Base-by-base conservation (phyloP, 2,888 invertebrate genomes). In the Drosophila lacicola region DNA sequence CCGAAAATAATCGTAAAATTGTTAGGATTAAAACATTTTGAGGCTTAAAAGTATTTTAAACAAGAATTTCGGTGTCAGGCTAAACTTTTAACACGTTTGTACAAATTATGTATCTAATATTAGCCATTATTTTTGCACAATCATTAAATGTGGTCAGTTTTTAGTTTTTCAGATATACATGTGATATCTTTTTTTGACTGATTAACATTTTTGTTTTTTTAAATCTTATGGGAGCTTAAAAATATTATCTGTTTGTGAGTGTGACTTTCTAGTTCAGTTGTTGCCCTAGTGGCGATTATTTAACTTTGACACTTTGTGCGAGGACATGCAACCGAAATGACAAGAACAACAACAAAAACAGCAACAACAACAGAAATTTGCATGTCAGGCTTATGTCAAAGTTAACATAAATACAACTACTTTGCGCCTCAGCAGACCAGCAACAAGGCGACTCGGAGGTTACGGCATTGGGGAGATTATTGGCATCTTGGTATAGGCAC, bases 341-440 rank as follows among this genome's bases (percentile, higher is more conserved):
- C 49, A 55, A 36, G 46, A 61, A 36, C 54, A 51, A 34, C 60
- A 25, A 25, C 25, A 25, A 25, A 1, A 8, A 62, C 34, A 39
- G 33, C 41, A 47, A 42, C 47, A 49, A 14, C 66, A 65, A 44
- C 70, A 58, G 42, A 78, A 89, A 70, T 80, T 81, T 82, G 86
- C 86, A 82, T 88, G 88, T 88, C 78, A 57, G 64, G 78, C 86
- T 82, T 85, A 78, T 88, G 89, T 89, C 89, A 89, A 82, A 82
- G 74, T 75, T 78, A 88, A 88, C 89, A 89, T 88, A 85, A 87
- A 89, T 87, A 85, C 89, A 76, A 81, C 78, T 78, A 80, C 74
- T 85, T 86, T 86, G 78, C 65, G 78, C 82, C 80, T 68, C 70
- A 70, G 70, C 50, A 39, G 56, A 37, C 34, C 45, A 44, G n/a